Conservation (phyloP, 2,113 vertebrate species). For the Tricholaema leucomelas region DNA sequence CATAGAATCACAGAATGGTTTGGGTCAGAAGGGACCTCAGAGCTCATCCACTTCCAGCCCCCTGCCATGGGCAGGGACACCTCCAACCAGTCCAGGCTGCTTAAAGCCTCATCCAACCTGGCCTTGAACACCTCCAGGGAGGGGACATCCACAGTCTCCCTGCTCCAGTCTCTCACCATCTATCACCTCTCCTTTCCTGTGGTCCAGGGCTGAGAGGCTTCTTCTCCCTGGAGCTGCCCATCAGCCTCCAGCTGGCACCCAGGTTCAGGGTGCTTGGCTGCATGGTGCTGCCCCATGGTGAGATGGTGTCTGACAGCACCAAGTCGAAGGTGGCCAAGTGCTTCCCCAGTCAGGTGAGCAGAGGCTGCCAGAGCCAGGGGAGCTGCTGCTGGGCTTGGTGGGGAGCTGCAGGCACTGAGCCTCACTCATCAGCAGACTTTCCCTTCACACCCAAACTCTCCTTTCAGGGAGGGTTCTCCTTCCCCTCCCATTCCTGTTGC, state of each 20-base stretch:
- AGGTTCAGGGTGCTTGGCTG: neutral
- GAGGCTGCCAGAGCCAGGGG: neutral
- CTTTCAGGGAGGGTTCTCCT: neutral
- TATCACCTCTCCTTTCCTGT: neutral
- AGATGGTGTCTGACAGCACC: neutral
- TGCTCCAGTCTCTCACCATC: too few species aligned
- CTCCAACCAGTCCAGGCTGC: too few species aligned
- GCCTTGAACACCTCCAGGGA: too few species aligned
- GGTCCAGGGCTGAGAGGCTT: neutral
- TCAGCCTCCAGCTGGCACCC: neutral
- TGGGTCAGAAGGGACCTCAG: too few species aligned
- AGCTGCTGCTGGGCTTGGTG: neutral
- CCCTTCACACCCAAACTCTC: neutral
- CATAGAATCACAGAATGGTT: too few species aligned
- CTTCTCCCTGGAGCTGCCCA: conserved; percentile 19
- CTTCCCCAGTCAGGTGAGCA: neutral
- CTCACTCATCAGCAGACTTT: neutral
- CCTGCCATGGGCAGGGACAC: too few species aligned
- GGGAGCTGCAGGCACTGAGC: neutral
- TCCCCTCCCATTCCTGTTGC: neutral
- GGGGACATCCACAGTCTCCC: too few species aligned
- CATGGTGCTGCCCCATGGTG: accelerated
- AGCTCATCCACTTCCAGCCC: too few species aligned
- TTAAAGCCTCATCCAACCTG: too few species aligned
- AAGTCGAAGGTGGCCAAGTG: neutral